phyloP scores from a whole-genome alignment of 2,888 invertebrate genomes.

The Epistrophella euchroma region DNA sequence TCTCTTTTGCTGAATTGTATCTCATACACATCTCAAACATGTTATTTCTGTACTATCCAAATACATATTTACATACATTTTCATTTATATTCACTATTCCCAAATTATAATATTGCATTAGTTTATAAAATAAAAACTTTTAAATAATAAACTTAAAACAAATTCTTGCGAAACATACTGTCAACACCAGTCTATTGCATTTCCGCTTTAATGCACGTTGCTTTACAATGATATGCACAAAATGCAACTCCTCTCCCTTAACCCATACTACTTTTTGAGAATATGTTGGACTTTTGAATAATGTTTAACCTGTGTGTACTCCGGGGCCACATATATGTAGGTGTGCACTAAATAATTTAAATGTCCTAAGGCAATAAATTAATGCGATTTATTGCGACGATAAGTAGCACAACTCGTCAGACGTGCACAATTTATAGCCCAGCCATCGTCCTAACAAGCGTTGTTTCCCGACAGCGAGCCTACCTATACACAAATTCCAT shows the following conservation, averaged over 20 bases:
- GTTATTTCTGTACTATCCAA: too few species aligned
- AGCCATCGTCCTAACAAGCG: conserved; percentile 55
- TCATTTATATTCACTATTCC: too few species aligned
- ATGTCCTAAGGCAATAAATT: conserved; percentile 75
- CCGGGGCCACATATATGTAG: conserved; percentile 73
- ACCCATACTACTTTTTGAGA: conserved; percentile 26
- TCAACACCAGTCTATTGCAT: conserved; percentile 18
- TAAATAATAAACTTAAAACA: too few species aligned
- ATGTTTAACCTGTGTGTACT: conserved; percentile 75
- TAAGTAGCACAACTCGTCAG: conserved; percentile 76
- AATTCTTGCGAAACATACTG: conserved; percentile 46
- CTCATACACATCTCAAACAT: too few species aligned
- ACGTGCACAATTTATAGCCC: conserved; percentile 73
- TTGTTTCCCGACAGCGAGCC: background rate
- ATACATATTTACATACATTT: too few species aligned
- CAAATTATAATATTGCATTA: too few species aligned
- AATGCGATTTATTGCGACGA: conserved; percentile 76
- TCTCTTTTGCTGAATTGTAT: too few species aligned
- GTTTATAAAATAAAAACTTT: too few species aligned
- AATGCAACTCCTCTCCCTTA: conserved; percentile 29
- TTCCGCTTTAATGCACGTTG: conserved; percentile 31
- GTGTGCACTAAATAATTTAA: conserved; percentile 76
- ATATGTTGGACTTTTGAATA: conserved; percentile 70
- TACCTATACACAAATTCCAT: background rate
- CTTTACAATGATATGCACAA: conserved; percentile 43